These are phyloP conservation scores for Meles meles DNA, from an alignment of 2,113 vertebrate genomes.

Conservation along the genomic window DNA sequence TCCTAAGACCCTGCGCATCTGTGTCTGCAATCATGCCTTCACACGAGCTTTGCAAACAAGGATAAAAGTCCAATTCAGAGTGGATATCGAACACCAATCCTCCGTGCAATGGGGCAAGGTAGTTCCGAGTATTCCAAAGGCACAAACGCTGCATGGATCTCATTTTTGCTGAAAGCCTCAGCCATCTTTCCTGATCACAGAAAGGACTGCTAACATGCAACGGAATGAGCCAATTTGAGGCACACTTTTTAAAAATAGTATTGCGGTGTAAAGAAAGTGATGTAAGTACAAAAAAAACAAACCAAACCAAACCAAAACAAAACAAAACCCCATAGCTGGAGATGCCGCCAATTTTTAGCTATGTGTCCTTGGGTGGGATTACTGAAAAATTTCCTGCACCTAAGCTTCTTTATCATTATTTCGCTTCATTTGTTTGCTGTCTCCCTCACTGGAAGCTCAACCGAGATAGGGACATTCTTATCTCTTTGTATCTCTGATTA, in stretches of 20 bases:
- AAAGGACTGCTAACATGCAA: not conserved
- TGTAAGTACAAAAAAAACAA: not conserved
- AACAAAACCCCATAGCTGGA: not conserved
- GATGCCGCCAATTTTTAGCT: not conserved
- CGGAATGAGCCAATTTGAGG: not conserved
- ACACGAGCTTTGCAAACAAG: slow-evolving; percentile 53
- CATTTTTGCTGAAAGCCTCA: not conserved
- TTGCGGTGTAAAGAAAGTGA: not conserved
- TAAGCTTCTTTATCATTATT: not conserved
- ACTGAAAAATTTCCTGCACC: not conserved
- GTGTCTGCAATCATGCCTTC: slow-evolving; percentile 54
- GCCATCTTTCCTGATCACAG: not conserved
- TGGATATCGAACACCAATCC: not conserved
- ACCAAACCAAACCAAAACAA: not conserved
- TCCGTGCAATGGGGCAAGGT: not conserved
- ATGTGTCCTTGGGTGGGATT: not conserved
- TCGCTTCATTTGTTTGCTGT: not conserved
- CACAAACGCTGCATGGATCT: not conserved
- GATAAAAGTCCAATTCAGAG: slow-evolving; percentile 34
- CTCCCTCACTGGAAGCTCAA: not conserved
- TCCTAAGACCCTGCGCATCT: slow-evolving; percentile 49
- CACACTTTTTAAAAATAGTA: not conserved
- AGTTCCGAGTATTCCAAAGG: not conserved
- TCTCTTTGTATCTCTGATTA: not conserved
- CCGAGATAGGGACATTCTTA: not conserved